Base-by-base conservation (phyloP, 2,888 invertebrate species). In the Nephrotoma guestfalica region DNA sequence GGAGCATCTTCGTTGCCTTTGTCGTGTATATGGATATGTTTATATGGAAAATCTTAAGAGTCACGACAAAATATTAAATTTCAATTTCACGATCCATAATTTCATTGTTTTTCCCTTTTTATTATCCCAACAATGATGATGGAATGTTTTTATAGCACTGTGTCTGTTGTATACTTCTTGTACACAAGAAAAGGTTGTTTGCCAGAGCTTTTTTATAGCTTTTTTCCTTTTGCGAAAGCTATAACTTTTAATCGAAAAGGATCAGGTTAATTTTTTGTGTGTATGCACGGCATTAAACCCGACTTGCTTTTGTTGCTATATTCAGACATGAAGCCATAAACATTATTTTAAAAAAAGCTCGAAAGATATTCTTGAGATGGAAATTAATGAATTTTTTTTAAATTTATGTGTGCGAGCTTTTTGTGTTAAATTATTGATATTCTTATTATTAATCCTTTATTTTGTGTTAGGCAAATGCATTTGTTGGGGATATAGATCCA, bases 21-120 rank as follows among this genome's bases (percentile, higher is more conserved):
- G 30, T 71, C 71, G 71, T 71, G 6, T 15, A 51, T 13, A 51
- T 51, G 30, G 30, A 15, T 51, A 47, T 47, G n/a, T 57, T 2
- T 57, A 57, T 30, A 30, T 71, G 30, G 18, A 6, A 71, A 84
- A 84, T 84, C 84, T 84, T 84, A 41, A 84, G 84, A 84, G 41
- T 84, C 84, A 84, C 41, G 84, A 84, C 84, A 41, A 84, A 84
- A 84, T 84, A 84, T 84, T 84, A 41, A 84, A 84, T 41, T 84
- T 84, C 84, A 84, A 84, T 84, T 84, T 84, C 84, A 84, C 42
- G 84, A 84, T 41, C 84, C 84, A 41, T 84, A 41, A 41, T 84
- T 42, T 84, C 42, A 84, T 84, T 84, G 84, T 84, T 84, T 71
- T 9, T 30, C 30, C 30, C 43, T 43, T 43, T 43, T 43, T 43